These are phyloP conservation scores for Poeciliopsis infans DNA, from an alignment of 2,797 vertebrate species.

Conservation along the genomic window DNA sequence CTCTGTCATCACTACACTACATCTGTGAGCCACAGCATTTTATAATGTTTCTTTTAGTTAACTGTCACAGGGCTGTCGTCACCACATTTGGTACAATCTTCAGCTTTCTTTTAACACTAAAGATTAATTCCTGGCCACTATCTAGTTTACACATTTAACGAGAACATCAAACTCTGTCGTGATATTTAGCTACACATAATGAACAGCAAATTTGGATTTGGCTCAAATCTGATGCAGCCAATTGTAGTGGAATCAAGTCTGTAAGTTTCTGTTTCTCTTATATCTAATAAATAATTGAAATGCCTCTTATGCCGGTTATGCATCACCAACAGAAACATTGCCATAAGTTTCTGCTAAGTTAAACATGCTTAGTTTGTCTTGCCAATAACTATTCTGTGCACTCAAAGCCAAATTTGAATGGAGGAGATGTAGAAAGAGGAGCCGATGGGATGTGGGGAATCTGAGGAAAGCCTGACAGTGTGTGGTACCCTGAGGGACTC, in stretches of 20 bases:
- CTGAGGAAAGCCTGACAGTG: conserved; percentile 65
- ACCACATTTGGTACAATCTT: not conserved
- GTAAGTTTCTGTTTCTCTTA: not conserved
- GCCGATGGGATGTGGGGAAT: conserved; percentile 2
- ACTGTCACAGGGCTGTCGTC: not conserved
- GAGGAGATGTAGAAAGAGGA: conserved; percentile 12
- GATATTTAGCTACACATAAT: not conserved
- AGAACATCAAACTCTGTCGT: not conserved
- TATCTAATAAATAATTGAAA: not conserved
- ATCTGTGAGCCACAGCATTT: not conserved
- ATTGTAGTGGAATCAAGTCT: not conserved
- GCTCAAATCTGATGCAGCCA: not conserved
- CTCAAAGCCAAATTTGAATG: conserved; percentile 48
- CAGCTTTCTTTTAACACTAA: not conserved
- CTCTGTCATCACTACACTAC: not conserved
- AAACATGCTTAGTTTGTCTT: conserved; percentile 23
- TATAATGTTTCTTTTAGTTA: not conserved
- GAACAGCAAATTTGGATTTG: not conserved
- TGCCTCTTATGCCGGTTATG: not conserved
- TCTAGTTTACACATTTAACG: not conserved
- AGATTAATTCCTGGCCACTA: not conserved
- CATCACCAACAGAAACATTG: not conserved
- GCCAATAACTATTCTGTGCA: conserved; percentile 28
- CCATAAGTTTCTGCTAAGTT: conserved; percentile 4
- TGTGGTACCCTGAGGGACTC: conserved; percentile 65